Evolutionary conservation across 1,140 invertebrate genomes (phyloP).

Genomic region (Branchinecta lynchi): DNA sequence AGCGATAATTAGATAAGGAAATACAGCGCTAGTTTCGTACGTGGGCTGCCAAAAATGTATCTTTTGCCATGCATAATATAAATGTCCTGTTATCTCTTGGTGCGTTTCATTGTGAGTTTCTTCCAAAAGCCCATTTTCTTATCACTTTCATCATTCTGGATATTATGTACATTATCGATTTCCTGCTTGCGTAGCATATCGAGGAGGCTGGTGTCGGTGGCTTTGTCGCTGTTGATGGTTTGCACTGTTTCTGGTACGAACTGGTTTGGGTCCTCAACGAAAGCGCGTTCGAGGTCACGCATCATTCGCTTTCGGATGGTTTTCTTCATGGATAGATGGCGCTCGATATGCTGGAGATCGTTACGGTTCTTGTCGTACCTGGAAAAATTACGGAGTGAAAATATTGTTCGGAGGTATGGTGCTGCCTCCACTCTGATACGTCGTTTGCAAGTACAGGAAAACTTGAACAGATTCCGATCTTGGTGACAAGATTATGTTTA

Average conservation of each 20-base stretch:
- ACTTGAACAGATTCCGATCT: no score
- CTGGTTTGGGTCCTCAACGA: conserved; percentile 45
- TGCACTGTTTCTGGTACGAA: conserved; percentile 40
- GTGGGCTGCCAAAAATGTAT: no score
- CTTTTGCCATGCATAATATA: no score
- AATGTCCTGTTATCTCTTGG: conserved; percentile 11
- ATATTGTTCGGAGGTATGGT: no score
- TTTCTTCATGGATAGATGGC: conserved; percentile 71
- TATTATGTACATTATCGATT: conserved; percentile 24
- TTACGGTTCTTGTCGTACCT: conserved; percentile 25
- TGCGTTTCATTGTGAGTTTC: conserved; percentile 15
- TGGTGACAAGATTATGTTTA: no score
- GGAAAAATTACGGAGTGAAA: neutral
- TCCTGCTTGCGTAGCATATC: conserved; percentile 43
- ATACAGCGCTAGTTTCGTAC: no score
- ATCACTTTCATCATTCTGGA: neutral
- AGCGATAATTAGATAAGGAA: no score
- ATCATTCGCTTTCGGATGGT: conserved; percentile 70
- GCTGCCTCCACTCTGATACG: no score
- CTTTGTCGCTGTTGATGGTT: conserved; percentile 39
- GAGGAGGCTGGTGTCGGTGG: conserved; percentile 46
- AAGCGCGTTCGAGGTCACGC: conserved; percentile 55
- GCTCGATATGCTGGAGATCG: conserved; percentile 56
- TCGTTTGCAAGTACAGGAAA: no score
- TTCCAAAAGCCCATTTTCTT: conserved; percentile 18